Conservation (phyloP, 1,140 invertebrate species). For the Lithobius niger region DNA sequence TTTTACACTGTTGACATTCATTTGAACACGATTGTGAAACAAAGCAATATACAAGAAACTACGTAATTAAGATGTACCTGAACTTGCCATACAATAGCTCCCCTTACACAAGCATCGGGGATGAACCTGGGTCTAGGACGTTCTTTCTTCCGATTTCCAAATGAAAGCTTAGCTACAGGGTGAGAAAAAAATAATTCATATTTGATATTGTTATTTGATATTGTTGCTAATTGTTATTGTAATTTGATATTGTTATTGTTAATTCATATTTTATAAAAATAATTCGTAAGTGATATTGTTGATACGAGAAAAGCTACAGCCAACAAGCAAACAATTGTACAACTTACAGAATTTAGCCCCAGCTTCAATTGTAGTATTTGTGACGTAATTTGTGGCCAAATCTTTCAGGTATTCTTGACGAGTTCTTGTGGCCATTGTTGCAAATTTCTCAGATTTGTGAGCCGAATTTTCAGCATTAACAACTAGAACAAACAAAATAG, state of each 20-base stretch:
- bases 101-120: slow-evolving; percentile 46
- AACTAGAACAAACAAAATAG: slow-evolving; percentile 34
- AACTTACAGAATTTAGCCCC: slow-evolving; percentile 82
- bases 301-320: too few species aligned
- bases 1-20: too few species aligned
- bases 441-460: slow-evolving; percentile 90
- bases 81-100: slow-evolving; percentile 64
- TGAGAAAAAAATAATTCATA: slow-evolving; percentile 4
- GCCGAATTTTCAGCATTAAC: slow-evolving; percentile 97
- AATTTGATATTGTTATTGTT: too few species aligned
- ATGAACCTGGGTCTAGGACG: slow-evolving; percentile 47
- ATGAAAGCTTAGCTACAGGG: slow-evolving; percentile 40
- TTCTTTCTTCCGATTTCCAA: slow-evolving; percentile 57
- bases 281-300: too few species aligned
- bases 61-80: slow-evolving; percentile 25
- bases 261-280: too few species aligned
- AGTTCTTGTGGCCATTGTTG: slow-evolving; percentile 90
- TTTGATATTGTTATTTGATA: too few species aligned
- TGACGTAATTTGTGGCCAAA: slow-evolving; percentile 70
- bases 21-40: too few species aligned
- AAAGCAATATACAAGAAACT: too few species aligned
- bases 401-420: slow-evolving; percentile 88
- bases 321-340: too few species aligned
- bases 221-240: too few species aligned
- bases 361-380: slow-evolving; percentile 64